phyloP scores from a whole-genome alignment of 1,140 invertebrate species.

The Rhyzopertha dominica region DNA sequence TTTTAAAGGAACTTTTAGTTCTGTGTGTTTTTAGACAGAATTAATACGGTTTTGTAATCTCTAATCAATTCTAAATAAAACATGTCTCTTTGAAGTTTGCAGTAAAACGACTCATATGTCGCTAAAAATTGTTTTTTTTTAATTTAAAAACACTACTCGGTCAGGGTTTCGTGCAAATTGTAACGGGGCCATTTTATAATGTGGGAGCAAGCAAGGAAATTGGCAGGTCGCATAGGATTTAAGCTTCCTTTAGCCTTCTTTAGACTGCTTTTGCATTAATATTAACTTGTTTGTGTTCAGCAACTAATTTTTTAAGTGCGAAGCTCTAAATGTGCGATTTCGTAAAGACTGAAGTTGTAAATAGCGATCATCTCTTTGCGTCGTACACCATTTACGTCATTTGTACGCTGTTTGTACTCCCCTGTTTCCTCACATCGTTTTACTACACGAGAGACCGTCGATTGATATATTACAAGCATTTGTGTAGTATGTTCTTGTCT shows the following conservation, averaged over 20 bases:
- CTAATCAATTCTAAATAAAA: too few species aligned
- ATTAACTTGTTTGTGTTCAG: constrained; percentile 14
- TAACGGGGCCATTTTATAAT: constrained; percentile 10
- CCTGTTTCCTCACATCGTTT: constrained; percentile 12
- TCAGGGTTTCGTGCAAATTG: constrained; percentile 16
- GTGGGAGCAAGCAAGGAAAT: constrained; percentile 11
- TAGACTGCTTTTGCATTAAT: constrained; percentile 10
- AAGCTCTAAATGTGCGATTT: constrained; percentile 12
- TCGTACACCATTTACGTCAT: constrained; percentile 18
- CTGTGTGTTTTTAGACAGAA: too few species aligned
- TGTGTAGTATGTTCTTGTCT: constrained; percentile 12
- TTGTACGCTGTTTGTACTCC: constrained; percentile 14
- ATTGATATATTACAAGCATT: constrained; percentile 14
- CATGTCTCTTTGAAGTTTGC: too few species aligned
- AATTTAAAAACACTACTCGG: too few species aligned
- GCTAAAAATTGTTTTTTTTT: too few species aligned
- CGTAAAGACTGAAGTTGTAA: constrained; percentile 8
- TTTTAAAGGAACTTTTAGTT: too few species aligned
- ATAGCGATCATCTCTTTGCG: constrained; percentile 19
- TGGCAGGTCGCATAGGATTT: too few species aligned
- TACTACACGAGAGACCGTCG: constrained; percentile 13
- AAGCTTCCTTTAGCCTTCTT: constrained; percentile 11
- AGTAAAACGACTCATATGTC: too few species aligned
- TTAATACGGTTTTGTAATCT: too few species aligned
- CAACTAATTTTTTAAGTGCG: constrained; percentile 12